Evolutionary conservation across 1,140 invertebrate species (phyloP).

Genomic region (Drosophila busckii): DNA sequence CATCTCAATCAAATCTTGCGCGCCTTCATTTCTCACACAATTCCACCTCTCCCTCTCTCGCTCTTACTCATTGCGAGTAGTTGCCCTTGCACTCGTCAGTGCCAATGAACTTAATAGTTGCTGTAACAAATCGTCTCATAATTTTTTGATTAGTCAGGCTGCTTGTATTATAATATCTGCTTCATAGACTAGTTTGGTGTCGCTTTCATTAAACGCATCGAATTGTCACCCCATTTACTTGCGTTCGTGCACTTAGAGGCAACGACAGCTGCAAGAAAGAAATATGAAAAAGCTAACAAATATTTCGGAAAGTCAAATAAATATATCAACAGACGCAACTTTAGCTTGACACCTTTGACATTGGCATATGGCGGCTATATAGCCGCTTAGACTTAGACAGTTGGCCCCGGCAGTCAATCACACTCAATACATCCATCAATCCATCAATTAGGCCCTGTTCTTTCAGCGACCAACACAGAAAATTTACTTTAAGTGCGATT

Average conservation of each 20-base stretch:
- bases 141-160: slow-evolving; percentile 65
- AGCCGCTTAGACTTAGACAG: slow-evolving; percentile 10
- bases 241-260: slow-evolving; percentile 19
- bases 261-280: slow-evolving; percentile 40
- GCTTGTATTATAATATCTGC: slow-evolving; percentile 11
- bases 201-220: slow-evolving; percentile 70
- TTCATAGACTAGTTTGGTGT: slow-evolving; percentile 32
- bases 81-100: neutral
- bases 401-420: slow-evolving; percentile 34
- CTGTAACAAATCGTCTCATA: slow-evolving; percentile 66
- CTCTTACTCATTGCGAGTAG: slow-evolving; percentile 14
- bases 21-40: slow-evolving; percentile 5
- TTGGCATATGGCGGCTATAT: slow-evolving; percentile 44
- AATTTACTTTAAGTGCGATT: slow-evolving; percentile 59
- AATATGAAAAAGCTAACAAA: slow-evolving; percentile 21
- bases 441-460: slow-evolving; percentile 54
- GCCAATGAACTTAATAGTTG: slow-evolving; percentile 39
- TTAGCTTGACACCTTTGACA: slow-evolving; percentile 54
- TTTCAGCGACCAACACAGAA: neutral
- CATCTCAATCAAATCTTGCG: slow-evolving; percentile 51
- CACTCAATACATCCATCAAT: slow-evolving; percentile 37
- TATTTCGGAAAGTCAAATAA: slow-evolving; percentile 53
- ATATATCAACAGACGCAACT: slow-evolving; percentile 38
- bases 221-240: slow-evolving; percentile 30
- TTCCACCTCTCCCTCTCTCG: too few relatives aligned